Evolutionary conservation across 2,797 vertebrate genomes (phyloP).

Genomic region (Squalus acanthias): DNA sequence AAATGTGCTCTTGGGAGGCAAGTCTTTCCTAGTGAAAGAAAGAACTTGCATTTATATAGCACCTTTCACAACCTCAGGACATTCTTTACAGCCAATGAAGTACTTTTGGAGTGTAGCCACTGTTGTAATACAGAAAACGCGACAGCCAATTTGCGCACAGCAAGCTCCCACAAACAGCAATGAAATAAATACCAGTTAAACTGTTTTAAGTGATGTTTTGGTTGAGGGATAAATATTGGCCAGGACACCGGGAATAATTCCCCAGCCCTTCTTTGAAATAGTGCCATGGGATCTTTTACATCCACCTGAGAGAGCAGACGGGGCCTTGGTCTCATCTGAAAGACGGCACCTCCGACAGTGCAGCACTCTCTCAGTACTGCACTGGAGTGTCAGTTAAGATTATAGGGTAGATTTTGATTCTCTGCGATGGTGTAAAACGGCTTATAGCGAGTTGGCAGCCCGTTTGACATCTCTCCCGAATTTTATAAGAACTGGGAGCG

Average conservation of each 20-base stretch:
- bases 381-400: neutral
- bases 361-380: neutral
- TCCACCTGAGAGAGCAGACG: neutral
- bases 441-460: no score
- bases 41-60: neutral
- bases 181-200: neutral
- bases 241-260: neutral
- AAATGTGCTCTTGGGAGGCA: neutral
- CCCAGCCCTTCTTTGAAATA: neutral
- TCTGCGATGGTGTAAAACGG: no score
- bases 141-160: neutral
- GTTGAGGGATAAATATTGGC: no score
- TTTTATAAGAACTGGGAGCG: no score
- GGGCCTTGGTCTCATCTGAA: no score
- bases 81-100: neutral
- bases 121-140: neutral
- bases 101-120: neutral
- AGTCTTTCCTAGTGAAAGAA: neutral
- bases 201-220: neutral
- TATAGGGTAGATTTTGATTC: no score
- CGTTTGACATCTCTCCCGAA: no score
- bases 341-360: neutral
- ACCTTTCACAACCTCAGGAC: neutral
- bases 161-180: neutral
- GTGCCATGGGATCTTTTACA: neutral